Base-by-base conservation (phyloP, 2,888 invertebrate genomes). In the Lissocephala sabroskyi region DNA sequence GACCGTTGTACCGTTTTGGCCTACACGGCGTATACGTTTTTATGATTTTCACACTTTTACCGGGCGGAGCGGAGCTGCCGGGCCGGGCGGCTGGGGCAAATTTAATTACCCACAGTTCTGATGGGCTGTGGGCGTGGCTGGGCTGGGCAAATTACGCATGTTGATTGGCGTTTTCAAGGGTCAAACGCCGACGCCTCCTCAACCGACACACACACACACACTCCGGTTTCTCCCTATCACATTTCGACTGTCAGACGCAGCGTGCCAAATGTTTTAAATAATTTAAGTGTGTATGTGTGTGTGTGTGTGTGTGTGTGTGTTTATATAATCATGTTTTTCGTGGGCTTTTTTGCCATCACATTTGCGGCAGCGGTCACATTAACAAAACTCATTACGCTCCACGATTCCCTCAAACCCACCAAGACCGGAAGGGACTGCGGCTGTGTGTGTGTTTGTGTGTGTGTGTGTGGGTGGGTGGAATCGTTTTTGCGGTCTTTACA, bases 61-160 rank as follows among this genome's bases (percentile, higher is more conserved):
- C 62, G 35, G 62, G 45, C 42, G 57, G 33, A 45, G 56, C 68
- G 44, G n/a, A n/a, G n/a, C n/a, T n/a, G n/a, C n/a, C n/a, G n/a
- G n/a, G n/a, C n/a, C n/a, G n/a, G n/a, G n/a, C n/a, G n/a, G n/a
- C n/a, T n/a, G n/a, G n/a, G n/a, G n/a, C n/a, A 67, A 67, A 67
- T 67, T 74, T 67, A 67, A 67, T 67, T 67, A 67, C 74, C 70
- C 57, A 50, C 49, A 41, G 23, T n/a, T 17, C 30, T 30, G 46
- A 42, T 49, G 53, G 44, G 49, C 71, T 70, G 67, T 70, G 73
- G 59, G 63, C 58, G 61, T 70, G n/a, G n/a, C n/a, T n/a, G n/a
- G n/a, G n/a, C n/a, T n/a, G n/a, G n/a, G 68, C 73, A 75, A 70
- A 70, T 70, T 75, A 75, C 68, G 68, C 70, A 75, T 76, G 67